A percentile compares a stretch with the other conserved stretches of the same genome.
Evolutionary conservation across 2,888 invertebrate species (phyloP).

Genomic region (Drosophila cyrtoloma): DNA sequence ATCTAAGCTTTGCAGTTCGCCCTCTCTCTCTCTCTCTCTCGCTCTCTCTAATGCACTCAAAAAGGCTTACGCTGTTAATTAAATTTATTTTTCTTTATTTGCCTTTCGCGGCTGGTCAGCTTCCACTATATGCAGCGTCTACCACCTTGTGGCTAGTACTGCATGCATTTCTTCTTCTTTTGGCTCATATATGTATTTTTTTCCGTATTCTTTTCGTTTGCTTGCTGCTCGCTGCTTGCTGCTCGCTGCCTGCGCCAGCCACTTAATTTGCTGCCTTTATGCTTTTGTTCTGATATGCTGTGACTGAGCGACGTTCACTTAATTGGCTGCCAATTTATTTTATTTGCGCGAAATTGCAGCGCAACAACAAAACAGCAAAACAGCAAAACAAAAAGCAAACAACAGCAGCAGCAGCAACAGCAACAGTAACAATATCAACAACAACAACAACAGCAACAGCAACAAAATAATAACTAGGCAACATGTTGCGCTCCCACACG

Average conservation of each 20-base stretch:
- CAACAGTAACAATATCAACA: slow-evolving; percentile 19
- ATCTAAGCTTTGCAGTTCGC: slow-evolving; percentile 27
- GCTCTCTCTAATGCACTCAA: slow-evolving; percentile 8
- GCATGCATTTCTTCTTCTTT: slow-evolving; percentile 34
- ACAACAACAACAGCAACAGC: slow-evolving; percentile 26
- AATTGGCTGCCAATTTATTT: slow-evolving; percentile 80
- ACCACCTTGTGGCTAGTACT: slow-evolving; percentile 16
- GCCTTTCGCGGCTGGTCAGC: slow-evolving; percentile 36
- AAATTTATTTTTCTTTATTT: slow-evolving; percentile 66
- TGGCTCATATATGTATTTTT: background rate
- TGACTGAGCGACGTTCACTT: slow-evolving; percentile 70
- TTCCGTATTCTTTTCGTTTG: slow-evolving; percentile 6
- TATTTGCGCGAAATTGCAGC: slow-evolving; percentile 78
- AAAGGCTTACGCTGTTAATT: slow-evolving; percentile 56
- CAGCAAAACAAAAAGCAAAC: slow-evolving; percentile 15
- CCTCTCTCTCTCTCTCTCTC: background rate
- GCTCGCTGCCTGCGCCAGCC: slow-evolving; percentile 34
- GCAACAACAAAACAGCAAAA: slow-evolving; percentile 32
- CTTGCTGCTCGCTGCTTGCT: slow-evolving; percentile 12
- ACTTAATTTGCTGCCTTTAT: slow-evolving; percentile 78
- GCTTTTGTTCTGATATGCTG: slow-evolving; percentile 76
- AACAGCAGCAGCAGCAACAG: slow-evolving; percentile 16
- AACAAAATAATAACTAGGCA: slow-evolving; percentile 59
- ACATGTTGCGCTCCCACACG: slow-evolving; percentile 80
- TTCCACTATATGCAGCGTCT: slow-evolving; percentile 50